These are phyloP conservation scores for Thereva nobilitata DNA, from an alignment of 2,888 invertebrate genomes.

Conservation along the genomic window DNA sequence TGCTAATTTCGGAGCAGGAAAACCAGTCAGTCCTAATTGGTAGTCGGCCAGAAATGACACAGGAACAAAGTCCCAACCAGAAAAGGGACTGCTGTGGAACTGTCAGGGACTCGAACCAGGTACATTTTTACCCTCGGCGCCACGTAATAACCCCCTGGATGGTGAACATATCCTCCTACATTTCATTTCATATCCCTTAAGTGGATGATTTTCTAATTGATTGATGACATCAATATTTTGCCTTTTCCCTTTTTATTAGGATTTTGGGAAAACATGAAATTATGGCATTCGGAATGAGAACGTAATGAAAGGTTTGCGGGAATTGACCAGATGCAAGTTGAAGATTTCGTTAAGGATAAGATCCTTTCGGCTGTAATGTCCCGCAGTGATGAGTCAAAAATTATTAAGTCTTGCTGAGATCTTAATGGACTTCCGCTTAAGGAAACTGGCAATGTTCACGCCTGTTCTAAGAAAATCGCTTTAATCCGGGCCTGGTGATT, in stretches of 20 bases:
- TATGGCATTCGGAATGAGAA: neutral
- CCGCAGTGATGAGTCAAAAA: conserved; percentile 9
- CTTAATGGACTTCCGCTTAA: conserved; percentile 1
- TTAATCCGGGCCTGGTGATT: no score
- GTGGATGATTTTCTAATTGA: conserved; percentile 20
- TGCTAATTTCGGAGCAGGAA: conserved; percentile 20
- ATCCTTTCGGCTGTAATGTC: conserved; percentile 5
- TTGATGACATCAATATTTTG: conserved; percentile 32
- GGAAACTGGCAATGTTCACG: neutral
- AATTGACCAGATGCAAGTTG: neutral
- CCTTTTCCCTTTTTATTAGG: neutral
- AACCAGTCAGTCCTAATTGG: conserved; percentile 1
- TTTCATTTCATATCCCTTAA: conserved; percentile 11
- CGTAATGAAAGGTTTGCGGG: conserved; percentile 3
- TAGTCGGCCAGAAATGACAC: neutral
- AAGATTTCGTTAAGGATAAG: neutral
- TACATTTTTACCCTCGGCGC: conserved; percentile 7
- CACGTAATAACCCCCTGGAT: conserved; percentile 16
- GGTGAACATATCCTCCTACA: conserved; percentile 14
- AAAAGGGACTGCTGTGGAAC: neutral
- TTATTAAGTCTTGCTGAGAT: neutral
- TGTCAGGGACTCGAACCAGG: neutral
- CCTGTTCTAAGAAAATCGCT: neutral
- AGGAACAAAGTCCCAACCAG: no score
- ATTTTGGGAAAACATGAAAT: no score